Evolutionary conservation across 2,797 vertebrate species (phyloP), one percentile per base, ranked within the genome.

Genomic region (Varecia variegata): DNA sequence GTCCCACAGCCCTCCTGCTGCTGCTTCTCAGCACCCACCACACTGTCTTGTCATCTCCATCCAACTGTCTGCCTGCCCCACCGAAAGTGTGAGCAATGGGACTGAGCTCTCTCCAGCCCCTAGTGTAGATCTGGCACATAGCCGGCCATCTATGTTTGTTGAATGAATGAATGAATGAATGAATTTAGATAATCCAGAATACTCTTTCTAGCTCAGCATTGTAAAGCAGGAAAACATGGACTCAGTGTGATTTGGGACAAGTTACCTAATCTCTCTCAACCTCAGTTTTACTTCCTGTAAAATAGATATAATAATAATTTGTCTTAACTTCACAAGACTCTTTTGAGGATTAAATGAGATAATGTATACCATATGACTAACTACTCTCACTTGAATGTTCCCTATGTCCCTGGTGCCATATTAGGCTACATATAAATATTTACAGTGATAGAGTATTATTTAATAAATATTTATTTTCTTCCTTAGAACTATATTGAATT

Each of bases 391-490:
- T 58, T 40, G 68, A 87, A 68, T 80, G 21, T 80, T 93, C 32
- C 83, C 25, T 73, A 2, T 58, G 35, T 90, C 76, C 67, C 83
- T 65, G 50, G 38, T 65, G 38, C 20, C 70, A 27, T 45, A 73
- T 23, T 65, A 52, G 30, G 38, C n/a, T 83, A 54, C 40, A 70
- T 32, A 17, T 50, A 58, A 81, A 14, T 38, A 84, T 90, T 93
- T 96, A 85, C 95, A 91, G 52, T 77, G n/a, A 60, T 81, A 76
- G 12, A 89, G 52, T 73, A 18, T 8, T 56, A 89, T 8, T 90
- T 95, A 93, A 65, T 45, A 79, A 84, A 95, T 80, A 77, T 3
- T 62, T 3, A 3, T 77, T 93, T 90, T 56, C 47, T 58, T 89
- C 30, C 15, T 47, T 23, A 52, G 52, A 71, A 92, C 54, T 88